A percentile compares a stretch with the other conserved stretches of the same genome.
Evolutionary conservation across 2,888 invertebrate genomes (phyloP).

Genomic region (Hydriomena furcata): DNA sequence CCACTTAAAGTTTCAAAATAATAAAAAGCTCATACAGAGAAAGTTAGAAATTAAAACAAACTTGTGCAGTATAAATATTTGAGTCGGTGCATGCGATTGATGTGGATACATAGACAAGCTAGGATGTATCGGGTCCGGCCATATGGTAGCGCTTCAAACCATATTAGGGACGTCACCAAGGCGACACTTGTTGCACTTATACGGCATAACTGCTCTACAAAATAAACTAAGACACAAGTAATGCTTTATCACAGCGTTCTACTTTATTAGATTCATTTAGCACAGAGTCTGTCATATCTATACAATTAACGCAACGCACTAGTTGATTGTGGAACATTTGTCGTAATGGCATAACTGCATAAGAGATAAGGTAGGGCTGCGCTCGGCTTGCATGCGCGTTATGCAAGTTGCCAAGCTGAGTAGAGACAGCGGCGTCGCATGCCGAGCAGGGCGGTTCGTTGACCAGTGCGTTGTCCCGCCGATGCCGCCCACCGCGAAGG

Average conservation of each 20-base stretch:
- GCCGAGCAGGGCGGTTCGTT: conserved; percentile 76
- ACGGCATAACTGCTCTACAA: conserved; percentile 78
- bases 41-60: neutral
- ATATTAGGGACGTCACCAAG: conserved; percentile 79
- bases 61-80: conserved; percentile 40
- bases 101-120: conserved; percentile 45
- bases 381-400: conserved; percentile 57
- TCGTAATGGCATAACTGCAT: conserved; percentile 55
- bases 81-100: conserved; percentile 51
- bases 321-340: conserved; percentile 41
- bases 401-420: conserved; percentile 68
- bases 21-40: neutral
- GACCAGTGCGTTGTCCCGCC: conserved; percentile 80
- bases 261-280: conserved; percentile 43
- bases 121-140: conserved; percentile 74
- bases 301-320: conserved; percentile 38
- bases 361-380: conserved; percentile 55
- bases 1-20: conserved; percentile 19
- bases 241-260: conserved; percentile 60
- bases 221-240: conserved; percentile 55
- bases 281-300: conserved; percentile 40
- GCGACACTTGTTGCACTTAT: conserved; percentile 83
- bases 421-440: conserved; percentile 41
- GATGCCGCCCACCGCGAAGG: conserved; percentile 78
- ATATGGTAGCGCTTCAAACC: conserved; percentile 76